These are phyloP conservation scores for Leucopsar rothschildi DNA, from an alignment of 2,113 vertebrate species.

Conservation along the genomic window DNA sequence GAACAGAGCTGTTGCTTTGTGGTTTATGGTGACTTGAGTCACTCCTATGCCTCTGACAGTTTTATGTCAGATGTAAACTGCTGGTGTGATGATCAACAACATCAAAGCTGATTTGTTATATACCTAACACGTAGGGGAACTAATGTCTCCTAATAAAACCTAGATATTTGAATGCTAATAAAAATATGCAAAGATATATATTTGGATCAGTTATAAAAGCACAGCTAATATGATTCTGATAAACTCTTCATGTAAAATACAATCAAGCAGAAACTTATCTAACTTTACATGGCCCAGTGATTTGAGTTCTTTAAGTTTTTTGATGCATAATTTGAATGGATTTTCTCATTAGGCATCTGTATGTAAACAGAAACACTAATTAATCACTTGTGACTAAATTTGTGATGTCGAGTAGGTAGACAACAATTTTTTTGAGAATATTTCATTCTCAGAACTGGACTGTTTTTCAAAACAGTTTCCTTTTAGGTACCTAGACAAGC, in stretches of 20 bases:
- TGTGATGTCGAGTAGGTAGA: background rate
- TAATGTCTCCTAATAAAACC: conserved; percentile 23
- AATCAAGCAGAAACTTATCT: background rate
- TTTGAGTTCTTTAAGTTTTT: background rate
- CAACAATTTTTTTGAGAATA: background rate
- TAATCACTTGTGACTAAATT: background rate
- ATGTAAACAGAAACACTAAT: background rate
- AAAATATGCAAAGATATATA: background rate
- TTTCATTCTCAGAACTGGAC: background rate
- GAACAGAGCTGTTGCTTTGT: conserved; percentile 36
- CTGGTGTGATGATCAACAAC: conserved; percentile 28
- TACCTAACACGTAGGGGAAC: conserved; percentile 34
- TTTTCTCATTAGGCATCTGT: background rate
- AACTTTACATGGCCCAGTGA: background rate
- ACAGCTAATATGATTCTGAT: background rate
- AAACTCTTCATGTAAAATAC: background rate
- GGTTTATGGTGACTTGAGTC: background rate
- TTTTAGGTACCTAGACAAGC: background rate
- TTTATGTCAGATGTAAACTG: conserved; percentile 26
- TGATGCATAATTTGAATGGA: background rate
- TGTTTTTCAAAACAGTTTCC: background rate
- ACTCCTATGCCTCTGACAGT: background rate
- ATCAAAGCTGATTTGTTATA: conserved; percentile 48
- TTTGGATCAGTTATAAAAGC: conserved; percentile 12
- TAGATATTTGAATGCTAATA: background rate